Evolutionary conservation across 2,888 invertebrate species (phyloP).

Genomic region (Diaphora mendica): DNA sequence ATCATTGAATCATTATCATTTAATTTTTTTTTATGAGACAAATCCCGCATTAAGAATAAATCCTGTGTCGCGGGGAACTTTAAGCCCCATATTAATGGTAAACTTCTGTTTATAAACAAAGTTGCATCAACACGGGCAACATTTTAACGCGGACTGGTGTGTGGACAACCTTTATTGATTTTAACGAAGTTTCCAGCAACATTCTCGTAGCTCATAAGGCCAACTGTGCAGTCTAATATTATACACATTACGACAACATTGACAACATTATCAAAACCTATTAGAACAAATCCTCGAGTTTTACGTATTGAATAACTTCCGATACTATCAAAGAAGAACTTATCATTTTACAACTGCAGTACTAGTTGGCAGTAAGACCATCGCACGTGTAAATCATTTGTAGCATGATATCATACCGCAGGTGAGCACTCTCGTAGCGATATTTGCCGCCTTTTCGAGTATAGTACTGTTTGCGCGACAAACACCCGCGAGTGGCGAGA

Average conservation of each 20-base stretch:
- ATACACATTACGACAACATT: not conserved
- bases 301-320: not conserved
- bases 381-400: not conserved
- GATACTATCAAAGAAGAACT: not conserved
- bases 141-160: too few relatives aligned
- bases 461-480: conserved; percentile 74
- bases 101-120: too few relatives aligned
- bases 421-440: conserved; percentile 72
- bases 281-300: not conserved
- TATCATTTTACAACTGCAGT: not conserved
- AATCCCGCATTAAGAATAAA: too few relatives aligned
- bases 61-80: too few relatives aligned
- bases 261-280: not conserved
- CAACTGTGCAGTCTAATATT: too few relatives aligned
- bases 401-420: conserved; percentile 57
- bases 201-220: too few relatives aligned
- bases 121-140: too few relatives aligned
- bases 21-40: too few relatives aligned
- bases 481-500: conserved; percentile 58
- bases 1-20: not conserved
- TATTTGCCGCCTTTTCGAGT: conserved; percentile 77
- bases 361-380: conserved; percentile 7
- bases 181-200: too few relatives aligned
- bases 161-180: too few relatives aligned
- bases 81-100: too few relatives aligned